Evolutionary conservation across 2,113 vertebrate species (phyloP), one percentile per base, ranked within the genome.

Genomic region (Nibea albiflora): DNA sequence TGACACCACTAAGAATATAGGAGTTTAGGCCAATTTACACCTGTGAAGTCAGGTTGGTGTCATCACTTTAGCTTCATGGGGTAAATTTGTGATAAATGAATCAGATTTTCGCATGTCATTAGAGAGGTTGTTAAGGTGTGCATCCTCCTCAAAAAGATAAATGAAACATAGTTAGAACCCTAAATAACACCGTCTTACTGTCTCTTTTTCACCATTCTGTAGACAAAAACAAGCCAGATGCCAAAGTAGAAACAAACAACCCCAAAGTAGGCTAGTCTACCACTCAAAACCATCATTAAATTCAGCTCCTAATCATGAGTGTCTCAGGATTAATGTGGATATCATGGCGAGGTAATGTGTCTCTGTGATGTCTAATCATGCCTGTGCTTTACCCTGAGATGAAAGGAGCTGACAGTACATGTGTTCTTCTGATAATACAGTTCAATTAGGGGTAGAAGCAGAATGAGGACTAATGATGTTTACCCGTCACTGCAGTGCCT

Each of bases 401-500:
- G 84, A 91, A 93, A 87, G 88, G 65, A 77, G 69, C 68, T 78
- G 88, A 88, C 67, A 52, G 71, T 64, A 89, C 88, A 89, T 74
- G 84, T 77, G 87, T 80, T 87, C 73, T 78, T 74, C 80, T 79
- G 72, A 87, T 89, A 89, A 91, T 80, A 66, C 75, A 78, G 76
- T 85, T 84, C 76, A 89, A 88, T 94, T 90, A 93, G 63, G 22
- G 75, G 54, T 58, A 79, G 78, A 77, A 81, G 56, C 67, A 73
- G 75, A 78, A 58, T 63, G 78, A 73, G 58, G 83, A 73, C 85
- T 92, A 88, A 93, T 89, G 88, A 90, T 92, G 91, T 93, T 91
- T 92, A 86, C 86, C 76, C 67, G 70, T 86, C 72, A 80, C 80
- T 69, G 46, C 16, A 11, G 39, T 28, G 72, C 47, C 70, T 77